Base-by-base conservation (phyloP, 2,113 vertebrate genomes). In the Taxidea taxus region DNA sequence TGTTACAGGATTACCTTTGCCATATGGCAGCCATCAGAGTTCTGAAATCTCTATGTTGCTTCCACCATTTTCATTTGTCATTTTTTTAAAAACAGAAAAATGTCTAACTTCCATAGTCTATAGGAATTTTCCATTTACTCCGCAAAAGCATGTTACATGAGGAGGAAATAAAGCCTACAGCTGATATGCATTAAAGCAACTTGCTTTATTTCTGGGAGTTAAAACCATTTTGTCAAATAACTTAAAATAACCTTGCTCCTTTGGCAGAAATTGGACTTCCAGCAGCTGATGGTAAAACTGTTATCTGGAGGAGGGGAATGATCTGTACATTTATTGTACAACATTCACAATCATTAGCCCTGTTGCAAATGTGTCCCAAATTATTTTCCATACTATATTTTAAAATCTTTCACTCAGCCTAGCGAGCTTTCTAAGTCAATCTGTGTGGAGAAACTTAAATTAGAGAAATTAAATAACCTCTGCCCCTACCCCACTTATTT, bases 221-320 rank as follows among this genome's bases (percentile, higher is more conserved):
- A 91, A 95, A 96, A 72, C 31, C 81, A 64, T 93, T 97, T 97
- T 96, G 87, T 94, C 95, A 97, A 94, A 90, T 81, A 88, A 85
- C 90, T 95, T 96, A 90, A 92, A 95, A 93, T 95, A 96, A 94
- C 64, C 21, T 88, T 89, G n/a, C 44, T 95, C 34, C 44, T 97
- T 84, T 95, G 64, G 84, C 85, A 82, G 94, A 90, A 92, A 95
- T 83, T 90, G 87, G 31, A 56, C 92, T 84, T 97, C 56, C 56
- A 92, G 80, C 56, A 77, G 58, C 80, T 0, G 15, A 82, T 20
- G 39, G 91, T 16, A 74, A 91, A 80, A 51, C 91, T 93, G 72
- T 87, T 90, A 83, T 74, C 51, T 56, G 84, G 74, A 93, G 87
- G 74, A 88, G 21, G 21, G 93, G 94, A 93, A 14, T 56, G 81